Percentiles rank a stretch among this genome's conserved stretches.
Evolutionary conservation across 1,140 invertebrate species (phyloP).

Genomic region (Bombus ignitus): DNA sequence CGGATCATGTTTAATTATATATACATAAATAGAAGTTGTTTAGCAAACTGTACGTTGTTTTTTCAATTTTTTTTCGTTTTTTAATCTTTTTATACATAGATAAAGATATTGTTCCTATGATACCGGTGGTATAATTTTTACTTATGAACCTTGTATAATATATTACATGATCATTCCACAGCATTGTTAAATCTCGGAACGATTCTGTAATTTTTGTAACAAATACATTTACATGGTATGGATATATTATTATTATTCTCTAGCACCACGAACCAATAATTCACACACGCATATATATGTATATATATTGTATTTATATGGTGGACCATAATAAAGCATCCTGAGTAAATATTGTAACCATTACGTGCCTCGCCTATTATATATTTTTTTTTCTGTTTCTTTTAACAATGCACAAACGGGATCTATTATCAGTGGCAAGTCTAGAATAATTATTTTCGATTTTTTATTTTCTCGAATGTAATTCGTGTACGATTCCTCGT

Average conservation of each 20-base stretch:
- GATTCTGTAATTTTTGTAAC: slow-evolving; percentile 71
- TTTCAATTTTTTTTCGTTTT: slow-evolving; percentile 38
- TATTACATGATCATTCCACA: slow-evolving; percentile 64
- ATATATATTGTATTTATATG: slow-evolving; percentile 66
- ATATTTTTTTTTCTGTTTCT: slow-evolving; percentile 27
- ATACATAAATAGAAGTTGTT: slow-evolving; percentile 82
- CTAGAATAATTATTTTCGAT: slow-evolving; percentile 67
- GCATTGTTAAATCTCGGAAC: slow-evolving; percentile 69
- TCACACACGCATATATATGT: slow-evolving; percentile 70
- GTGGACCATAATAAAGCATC: slow-evolving; percentile 82
- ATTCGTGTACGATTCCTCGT: slow-evolving; percentile 57
- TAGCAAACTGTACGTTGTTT: slow-evolving; percentile 78
- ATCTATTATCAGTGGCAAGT: slow-evolving; percentile 64
- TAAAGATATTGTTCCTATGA: slow-evolving; percentile 77
- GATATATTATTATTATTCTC: slow-evolving; percentile 71
- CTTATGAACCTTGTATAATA: slow-evolving; percentile 71
- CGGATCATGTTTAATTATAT: slow-evolving; percentile 64
- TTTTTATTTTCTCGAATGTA: slow-evolving; percentile 49
- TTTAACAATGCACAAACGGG: slow-evolving; percentile 76
- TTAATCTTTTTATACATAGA: slow-evolving; percentile 67
- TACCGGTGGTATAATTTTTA: slow-evolving; percentile 72
- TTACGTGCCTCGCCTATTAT: slow-evolving; percentile 76
- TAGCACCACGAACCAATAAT: slow-evolving; percentile 80
- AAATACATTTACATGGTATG: slow-evolving; percentile 74
- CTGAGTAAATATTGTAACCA: slow-evolving; percentile 83